A percentile compares a stretch with the other conserved stretches of the same genome.
Conservation (phyloP, 2,797 vertebrate genomes). For the Cuniculus paca region DNA sequence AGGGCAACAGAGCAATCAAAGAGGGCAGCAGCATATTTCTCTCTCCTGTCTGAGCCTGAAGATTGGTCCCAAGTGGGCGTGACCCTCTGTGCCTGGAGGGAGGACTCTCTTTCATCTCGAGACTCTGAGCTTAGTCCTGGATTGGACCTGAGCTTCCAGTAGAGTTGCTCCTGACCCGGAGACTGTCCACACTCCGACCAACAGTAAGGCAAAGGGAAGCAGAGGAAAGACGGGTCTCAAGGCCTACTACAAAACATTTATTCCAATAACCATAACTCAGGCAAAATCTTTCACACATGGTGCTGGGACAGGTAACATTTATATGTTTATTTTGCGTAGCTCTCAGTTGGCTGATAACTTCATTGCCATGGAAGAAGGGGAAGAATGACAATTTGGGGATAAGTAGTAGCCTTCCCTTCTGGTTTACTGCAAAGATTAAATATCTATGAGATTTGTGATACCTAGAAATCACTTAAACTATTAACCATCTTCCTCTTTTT, state of each 20-base stretch:
- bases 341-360: neutral
- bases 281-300: neutral
- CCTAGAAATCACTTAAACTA: neutral
- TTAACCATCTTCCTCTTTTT: neutral
- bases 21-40: neutral
- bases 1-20: neutral
- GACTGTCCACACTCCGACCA: neutral
- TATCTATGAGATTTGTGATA: neutral
- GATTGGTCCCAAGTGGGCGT: neutral
- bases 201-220: neutral
- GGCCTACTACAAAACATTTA: neutral
- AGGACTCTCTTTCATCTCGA: neutral
- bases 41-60: neutral
- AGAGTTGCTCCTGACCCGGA: neutral
- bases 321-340: neutral
- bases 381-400: neutral
- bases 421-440: neutral
- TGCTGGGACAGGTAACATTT: neutral
- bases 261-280: neutral
- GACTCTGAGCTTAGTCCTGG: neutral
- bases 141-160: neutral
- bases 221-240: neutral
- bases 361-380: neutral
- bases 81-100: neutral
- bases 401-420: neutral